phyloP scores from a whole-genome alignment of 92 coral and sea anemone genomes.

The Blastomussa wellsi region DNA sequence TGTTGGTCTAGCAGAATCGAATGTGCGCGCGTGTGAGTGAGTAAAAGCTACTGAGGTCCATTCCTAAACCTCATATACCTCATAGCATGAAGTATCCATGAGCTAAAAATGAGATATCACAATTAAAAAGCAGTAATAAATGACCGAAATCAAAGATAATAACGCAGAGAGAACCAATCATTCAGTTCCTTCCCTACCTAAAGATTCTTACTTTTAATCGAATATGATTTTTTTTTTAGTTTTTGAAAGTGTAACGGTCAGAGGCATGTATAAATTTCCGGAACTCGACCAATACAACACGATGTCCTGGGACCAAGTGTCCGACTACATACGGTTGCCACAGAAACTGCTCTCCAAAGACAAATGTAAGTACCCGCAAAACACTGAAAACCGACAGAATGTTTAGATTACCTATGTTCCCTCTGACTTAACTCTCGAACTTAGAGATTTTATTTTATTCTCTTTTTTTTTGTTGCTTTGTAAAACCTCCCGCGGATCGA shows the following conservation, averaged over 20 bases:
- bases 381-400: not conserved
- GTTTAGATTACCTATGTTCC: not conserved
- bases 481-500: too few relatives aligned
- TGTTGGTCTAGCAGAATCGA: too few relatives aligned
- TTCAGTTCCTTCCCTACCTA: too few relatives aligned
- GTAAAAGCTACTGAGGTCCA: too few relatives aligned
- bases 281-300: not conserved
- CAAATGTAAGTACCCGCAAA: conserved; percentile 21
- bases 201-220: not conserved
- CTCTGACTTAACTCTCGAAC: too few relatives aligned
- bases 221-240: not conserved
- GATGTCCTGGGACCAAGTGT: not conserved
- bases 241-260: conserved; percentile 8
- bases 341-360: conserved; percentile 37
- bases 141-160: not conserved
- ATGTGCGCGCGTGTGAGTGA: too few relatives aligned
- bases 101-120: too few relatives aligned
- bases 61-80: too few relatives aligned
- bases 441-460: too few relatives aligned
- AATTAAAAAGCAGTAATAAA: too few relatives aligned
- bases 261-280: conserved; percentile 21
- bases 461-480: too few relatives aligned
- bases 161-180: not conserved
- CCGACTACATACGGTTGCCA: conserved; percentile 43
- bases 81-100: too few relatives aligned